Evolutionary conservation across 2,113 vertebrate genomes (phyloP), one percentile per base, ranked within the genome.

Genomic region (Onychostoma macrolepis): DNA sequence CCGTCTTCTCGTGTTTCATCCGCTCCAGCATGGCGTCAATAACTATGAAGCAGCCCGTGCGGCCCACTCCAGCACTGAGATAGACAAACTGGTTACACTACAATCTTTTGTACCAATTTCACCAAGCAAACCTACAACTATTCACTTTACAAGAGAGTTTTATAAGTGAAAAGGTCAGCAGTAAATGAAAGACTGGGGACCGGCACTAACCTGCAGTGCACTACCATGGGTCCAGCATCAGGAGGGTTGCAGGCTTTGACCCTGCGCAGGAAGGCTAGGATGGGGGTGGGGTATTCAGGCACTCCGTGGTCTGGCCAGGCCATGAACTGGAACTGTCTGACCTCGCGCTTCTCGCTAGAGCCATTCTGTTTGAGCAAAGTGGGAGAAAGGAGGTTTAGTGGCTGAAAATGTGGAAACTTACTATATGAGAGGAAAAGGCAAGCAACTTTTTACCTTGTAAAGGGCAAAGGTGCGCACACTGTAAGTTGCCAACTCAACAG

Each of bases 271-370:
- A 99, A 99, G 89, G 97, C 96, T 69, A 99, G 92, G 84, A 96
- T 98, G 0, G 97, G 96, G 26, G 98, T 98, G 0, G 98, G 97
- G 89, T 98, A 98, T 90, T 99, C 98, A 0, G 98, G 98, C 58
- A 99, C 98, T 7, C 98, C 98, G 0, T 99, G 98, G 90, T 99
- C 98, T 0, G 98, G 98, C 98, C 98, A 99, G 74, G 97, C 97
- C 96, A 98, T 96, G 91, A 99, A 99, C 94, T 99, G 98, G 94
- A 99, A 98, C 94, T 99, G 98, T 24, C 97, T 95, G 4, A 99
- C 94, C 89, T 99, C 97, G 84, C 97, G 93, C 91, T 98, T 99
- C 94, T 99, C 97, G 85, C 95, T 97, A 72, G 97, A 99, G 85
- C 97, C 97, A 0, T 96, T 99, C 98, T 99, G 94, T 81, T 43